Percentiles rank a stretch among this genome's conserved stretches.
These are phyloP conservation scores for Euleptes europaea DNA, from an alignment of 2,113 vertebrate species.

Conservation along the genomic window DNA sequence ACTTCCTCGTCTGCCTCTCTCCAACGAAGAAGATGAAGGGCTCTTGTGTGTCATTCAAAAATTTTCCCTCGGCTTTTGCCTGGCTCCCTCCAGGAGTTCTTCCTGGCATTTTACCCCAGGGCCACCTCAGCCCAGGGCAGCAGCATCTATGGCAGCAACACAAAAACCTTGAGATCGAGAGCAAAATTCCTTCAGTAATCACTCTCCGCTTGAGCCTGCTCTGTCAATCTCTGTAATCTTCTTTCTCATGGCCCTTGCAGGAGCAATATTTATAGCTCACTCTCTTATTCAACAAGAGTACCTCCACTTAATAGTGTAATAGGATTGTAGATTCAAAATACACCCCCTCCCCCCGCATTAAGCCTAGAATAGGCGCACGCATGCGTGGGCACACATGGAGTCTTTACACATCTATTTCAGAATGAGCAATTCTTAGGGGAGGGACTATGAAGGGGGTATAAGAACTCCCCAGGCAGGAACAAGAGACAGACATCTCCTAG, in stretches of 20 bases:
- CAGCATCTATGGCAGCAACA: background rate
- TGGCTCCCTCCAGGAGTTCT: background rate
- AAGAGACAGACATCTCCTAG: background rate
- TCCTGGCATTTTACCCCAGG: background rate
- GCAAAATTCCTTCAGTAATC: slow-evolving; percentile 54
- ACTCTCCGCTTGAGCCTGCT: slow-evolving; percentile 50
- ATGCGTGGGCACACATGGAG: background rate
- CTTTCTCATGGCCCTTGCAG: slow-evolving; percentile 53
- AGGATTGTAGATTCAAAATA: slow-evolving; percentile 47
- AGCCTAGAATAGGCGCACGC: background rate
- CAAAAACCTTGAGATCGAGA: background rate
- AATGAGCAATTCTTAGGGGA: slow-evolving; percentile 34
- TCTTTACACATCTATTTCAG: background rate
- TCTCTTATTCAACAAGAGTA: slow-evolving; percentile 50
- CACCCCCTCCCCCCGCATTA: background rate
- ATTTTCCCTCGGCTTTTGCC: no score
- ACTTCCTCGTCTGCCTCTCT: no score
- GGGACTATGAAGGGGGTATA: slow-evolving; percentile 44
- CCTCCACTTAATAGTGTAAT: slow-evolving; percentile 62
- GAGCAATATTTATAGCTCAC: slow-evolving; percentile 52
- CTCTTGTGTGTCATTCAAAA: no score
- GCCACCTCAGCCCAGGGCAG: background rate
- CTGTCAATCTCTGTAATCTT: slow-evolving; percentile 58
- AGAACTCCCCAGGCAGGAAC: slow-evolving; percentile 41
- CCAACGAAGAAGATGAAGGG: no score